A percentile compares a stretch with the other conserved stretches of the same genome.
phyloP scores from a whole-genome alignment of 2,888 invertebrate genomes.

The Sesia apiformis region DNA sequence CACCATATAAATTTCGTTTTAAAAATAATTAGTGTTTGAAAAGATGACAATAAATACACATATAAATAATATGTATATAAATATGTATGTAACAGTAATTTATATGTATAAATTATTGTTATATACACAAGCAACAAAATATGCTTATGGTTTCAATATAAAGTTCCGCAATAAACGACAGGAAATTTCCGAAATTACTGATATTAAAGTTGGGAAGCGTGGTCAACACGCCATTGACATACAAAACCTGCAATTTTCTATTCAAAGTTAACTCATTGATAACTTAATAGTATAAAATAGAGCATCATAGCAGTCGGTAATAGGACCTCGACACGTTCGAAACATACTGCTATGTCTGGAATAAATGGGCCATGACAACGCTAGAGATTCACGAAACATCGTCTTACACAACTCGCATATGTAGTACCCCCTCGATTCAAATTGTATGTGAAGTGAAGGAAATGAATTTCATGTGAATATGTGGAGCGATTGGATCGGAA shows the following conservation, averaged over 20 bases:
- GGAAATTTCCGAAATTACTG: no score
- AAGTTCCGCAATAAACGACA: no score
- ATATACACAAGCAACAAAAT: no score
- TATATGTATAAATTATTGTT: no score
- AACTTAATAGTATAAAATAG: not conserved
- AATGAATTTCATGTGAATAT: constrained; percentile 38
- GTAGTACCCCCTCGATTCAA: constrained; percentile 10
- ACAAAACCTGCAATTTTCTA: not conserved
- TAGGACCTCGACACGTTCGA: constrained; percentile 33
- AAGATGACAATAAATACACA: no score
- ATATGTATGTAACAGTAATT: no score
- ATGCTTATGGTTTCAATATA: no score
- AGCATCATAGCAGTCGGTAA: constrained; percentile 25
- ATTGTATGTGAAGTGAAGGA: constrained; percentile 30
- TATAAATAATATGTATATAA: no score
- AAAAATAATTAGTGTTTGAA: no score
- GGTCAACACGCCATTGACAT: not conserved
- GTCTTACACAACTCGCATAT: constrained; percentile 3
- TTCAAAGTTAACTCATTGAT: not conserved
- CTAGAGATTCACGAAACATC: constrained; percentile 4
- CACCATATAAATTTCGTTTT: no score
- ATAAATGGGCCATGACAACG: constrained; percentile 6
- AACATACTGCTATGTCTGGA: constrained; percentile 25
- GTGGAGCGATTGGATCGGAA: constrained; percentile 46
- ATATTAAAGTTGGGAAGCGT: not conserved